Evolutionary conservation across 2,113 vertebrate species (phyloP).

Genomic region (Sisor rabdophorus): DNA sequence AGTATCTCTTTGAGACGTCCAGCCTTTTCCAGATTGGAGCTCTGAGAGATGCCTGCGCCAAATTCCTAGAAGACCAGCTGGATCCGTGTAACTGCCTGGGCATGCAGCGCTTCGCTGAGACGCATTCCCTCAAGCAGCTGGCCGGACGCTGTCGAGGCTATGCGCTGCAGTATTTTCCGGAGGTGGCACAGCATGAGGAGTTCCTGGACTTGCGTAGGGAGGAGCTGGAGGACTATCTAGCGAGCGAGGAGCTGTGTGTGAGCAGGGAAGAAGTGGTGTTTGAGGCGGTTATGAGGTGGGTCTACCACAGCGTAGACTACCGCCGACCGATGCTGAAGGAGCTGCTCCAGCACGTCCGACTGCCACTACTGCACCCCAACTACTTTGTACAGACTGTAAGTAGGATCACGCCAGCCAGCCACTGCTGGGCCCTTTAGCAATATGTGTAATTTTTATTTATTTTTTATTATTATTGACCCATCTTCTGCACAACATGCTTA

Average conservation of each 20-base stretch:
- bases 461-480: no score
- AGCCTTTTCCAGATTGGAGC: constrained; percentile 93
- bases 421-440: no score
- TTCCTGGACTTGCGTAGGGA: constrained; percentile 66
- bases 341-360: constrained; percentile 86
- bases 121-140: constrained; percentile 88
- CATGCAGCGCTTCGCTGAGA: constrained; percentile 92
- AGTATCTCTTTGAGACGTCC: constrained; percentile 95
- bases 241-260: constrained; percentile 87
- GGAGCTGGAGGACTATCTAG: constrained; percentile 91
- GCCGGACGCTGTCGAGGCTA: constrained; percentile 87
- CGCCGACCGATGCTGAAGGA: constrained; percentile 83
- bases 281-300: constrained; percentile 95
- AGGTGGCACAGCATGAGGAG: constrained; percentile 72
- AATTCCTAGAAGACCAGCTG: constrained; percentile 95
- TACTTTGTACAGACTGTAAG: constrained; percentile 93
- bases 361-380: constrained; percentile 92
- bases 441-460: no score
- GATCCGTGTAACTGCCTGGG: constrained; percentile 97
- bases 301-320: constrained; percentile 81
- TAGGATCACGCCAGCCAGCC: neutral
- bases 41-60: constrained; percentile 90
- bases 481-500: no score
- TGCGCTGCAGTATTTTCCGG: constrained; percentile 85
- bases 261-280: constrained; percentile 93